Evolutionary conservation across 2,797 vertebrate genomes (phyloP).

Genomic region (Philypnodon macrostomus): DNA sequence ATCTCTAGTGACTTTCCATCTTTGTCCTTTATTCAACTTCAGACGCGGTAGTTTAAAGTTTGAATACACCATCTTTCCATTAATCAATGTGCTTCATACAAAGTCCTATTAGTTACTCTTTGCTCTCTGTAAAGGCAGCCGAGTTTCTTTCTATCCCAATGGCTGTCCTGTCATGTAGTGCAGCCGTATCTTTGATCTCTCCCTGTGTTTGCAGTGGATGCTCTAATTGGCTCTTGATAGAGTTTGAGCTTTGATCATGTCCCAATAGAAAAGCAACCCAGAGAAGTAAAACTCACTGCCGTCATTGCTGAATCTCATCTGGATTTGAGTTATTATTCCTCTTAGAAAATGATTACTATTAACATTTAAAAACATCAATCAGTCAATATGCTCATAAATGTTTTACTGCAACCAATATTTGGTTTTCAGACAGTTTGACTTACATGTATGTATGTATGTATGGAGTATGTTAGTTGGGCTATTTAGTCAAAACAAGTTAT

Average conservation of each 20-base stretch:
- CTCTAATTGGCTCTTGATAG: conserved; percentile 59
- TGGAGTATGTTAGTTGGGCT: no score
- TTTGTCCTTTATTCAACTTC: not conserved
- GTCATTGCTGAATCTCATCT: no score
- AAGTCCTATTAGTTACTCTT: no score
- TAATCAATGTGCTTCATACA: conserved; percentile 37
- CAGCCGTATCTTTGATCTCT: conserved; percentile 53
- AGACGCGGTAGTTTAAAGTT: not conserved
- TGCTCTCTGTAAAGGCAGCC: conserved; percentile 6
- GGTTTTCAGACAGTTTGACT: no score
- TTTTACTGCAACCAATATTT: no score
- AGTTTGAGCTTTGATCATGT: conserved; percentile 50
- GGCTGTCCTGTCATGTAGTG: conserved; percentile 35
- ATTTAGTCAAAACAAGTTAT: no score
- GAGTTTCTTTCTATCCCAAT: conserved; percentile 21
- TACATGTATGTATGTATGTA: no score
- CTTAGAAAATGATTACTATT: no score
- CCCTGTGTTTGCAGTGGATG: conserved; percentile 41
- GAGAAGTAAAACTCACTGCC: conserved; percentile 26
- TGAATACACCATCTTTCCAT: conserved; percentile 18
- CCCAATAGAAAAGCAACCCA: conserved; percentile 28
- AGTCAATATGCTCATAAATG: no score
- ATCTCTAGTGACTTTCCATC: conserved; percentile 1
- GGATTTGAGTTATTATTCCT: no score
- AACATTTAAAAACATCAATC: no score